Conservation (phyloP, 1,140 invertebrate genomes). For the Hypsibius dujardini region DNA sequence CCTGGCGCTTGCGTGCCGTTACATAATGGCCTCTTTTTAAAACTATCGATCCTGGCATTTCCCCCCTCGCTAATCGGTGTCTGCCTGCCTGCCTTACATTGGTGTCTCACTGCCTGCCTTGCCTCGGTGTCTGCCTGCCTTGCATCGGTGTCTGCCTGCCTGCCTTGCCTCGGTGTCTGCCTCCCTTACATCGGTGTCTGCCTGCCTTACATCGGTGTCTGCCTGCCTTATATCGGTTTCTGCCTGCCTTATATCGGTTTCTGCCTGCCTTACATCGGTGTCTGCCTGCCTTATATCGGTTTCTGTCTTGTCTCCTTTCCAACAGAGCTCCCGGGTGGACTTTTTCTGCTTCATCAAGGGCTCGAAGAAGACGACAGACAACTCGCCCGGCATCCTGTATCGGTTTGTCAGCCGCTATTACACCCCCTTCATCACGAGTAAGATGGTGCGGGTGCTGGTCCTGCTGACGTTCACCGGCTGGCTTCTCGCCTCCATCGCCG, state of each 20-base stretch:
- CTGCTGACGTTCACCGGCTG: conserved; percentile 63
- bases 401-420: neutral
- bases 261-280: too few relatives aligned
- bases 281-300: too few relatives aligned
- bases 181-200: too few relatives aligned
- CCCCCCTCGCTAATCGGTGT: too few relatives aligned
- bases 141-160: too few relatives aligned
- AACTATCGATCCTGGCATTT: neutral
- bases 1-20: neutral
- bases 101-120: too few relatives aligned
- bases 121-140: too few relatives aligned
- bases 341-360: neutral
- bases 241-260: too few relatives aligned
- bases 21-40: neutral
- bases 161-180: too few relatives aligned
- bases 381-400: neutral
- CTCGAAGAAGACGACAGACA: neutral
- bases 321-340: neutral
- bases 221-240: too few relatives aligned
- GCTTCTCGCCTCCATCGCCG: conserved; percentile 66
- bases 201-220: too few relatives aligned
- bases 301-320: neutral
- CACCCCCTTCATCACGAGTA: conserved; percentile 4
- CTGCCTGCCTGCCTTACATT: too few relatives aligned
- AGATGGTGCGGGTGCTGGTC: conserved; percentile 22